Base-by-base conservation (phyloP, 1,140 invertebrate species). In the Drosophila equinoxialis region DNA sequence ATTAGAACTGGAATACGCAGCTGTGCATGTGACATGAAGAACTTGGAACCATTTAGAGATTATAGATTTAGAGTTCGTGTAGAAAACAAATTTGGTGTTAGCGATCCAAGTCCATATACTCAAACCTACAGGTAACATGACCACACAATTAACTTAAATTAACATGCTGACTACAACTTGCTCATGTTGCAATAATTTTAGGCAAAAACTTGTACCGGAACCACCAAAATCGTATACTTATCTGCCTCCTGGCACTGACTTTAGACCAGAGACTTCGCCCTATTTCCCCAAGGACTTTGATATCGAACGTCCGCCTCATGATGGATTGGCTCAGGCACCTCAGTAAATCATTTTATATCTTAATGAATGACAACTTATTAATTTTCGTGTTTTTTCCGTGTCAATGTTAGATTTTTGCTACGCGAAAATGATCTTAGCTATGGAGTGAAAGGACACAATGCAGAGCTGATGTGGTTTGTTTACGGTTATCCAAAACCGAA, bases 21-120 rank as follows among this genome's bases (percentile, higher is more conserved):
- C 48, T 97, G 96, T 82, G 94, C 95, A 20, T 97, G 96, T 87
- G 97, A 98, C 82, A 96, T 98, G 58, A 93, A 95, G 30, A 96
- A 96, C 91, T 93, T 97, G 41, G 95, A 96, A 80, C 97, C 97
- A 0, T 96, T 96, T 93, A 94, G 96, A 63, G 97, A 98, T 93
- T 98, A 98, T 92, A 96, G 96, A 90, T 98, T 98, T 93, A 94
- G 98, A 54, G 94, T 99, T 30, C 94, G 98, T n/a, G 98, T 98
- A 2, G 97, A 98, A 89, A 99, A 99, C 91, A 97, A 98, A 92
- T 97, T 97, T 87, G 98, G 98, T n/a, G 95, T 98, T n/a, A 98
- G 97, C 91, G 98, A 99, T 90, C 98, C 98, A 0, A 98, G 97
- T 35, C 97, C 97, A 6, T 97, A 95, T 89, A 96, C 96, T 0